phyloP scores from a whole-genome alignment of 2,113 vertebrate species.

The Ammodytes dubius region DNA sequence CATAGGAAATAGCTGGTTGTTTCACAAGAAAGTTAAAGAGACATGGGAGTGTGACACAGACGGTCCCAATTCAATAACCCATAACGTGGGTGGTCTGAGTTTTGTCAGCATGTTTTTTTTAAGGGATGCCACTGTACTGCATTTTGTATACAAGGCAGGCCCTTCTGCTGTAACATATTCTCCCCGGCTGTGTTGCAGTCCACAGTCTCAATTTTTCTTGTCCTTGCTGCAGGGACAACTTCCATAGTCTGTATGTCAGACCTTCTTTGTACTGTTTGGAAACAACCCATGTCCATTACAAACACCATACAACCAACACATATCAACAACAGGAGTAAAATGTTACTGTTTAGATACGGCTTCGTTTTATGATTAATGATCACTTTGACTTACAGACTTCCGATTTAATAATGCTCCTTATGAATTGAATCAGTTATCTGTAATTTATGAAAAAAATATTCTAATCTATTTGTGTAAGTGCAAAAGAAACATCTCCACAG shows the following conservation, averaged over 20 bases:
- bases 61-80: slow-evolving; percentile 65
- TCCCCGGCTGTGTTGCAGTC: slow-evolving; percentile 15
- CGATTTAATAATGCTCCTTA: not conserved
- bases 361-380: not conserved
- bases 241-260: not conserved
- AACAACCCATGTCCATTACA: not conserved
- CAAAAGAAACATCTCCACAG: not conserved
- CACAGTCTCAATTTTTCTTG: not conserved
- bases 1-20: slow-evolving; percentile 73
- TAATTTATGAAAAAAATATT: not conserved
- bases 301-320: not conserved
- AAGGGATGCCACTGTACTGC: slow-evolving; percentile 37
- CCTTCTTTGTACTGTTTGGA: not conserved
- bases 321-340: not conserved
- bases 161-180: slow-evolving; percentile 26
- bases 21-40: slow-evolving; percentile 68
- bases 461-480: too few species aligned
- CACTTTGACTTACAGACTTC: not conserved
- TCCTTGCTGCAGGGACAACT: not conserved
- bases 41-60: slow-evolving; percentile 53
- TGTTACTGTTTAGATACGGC: too few species aligned
- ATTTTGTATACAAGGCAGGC: slow-evolving; percentile 16
- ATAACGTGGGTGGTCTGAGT: slow-evolving; percentile 30
- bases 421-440: not conserved
- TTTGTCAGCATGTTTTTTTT: slow-evolving; percentile 44